Percentiles rank a stretch among this genome's conserved stretches.
These are phyloP conservation scores for Microdon myrmicae DNA, from an alignment of 2,888 invertebrate genomes.

Conservation along the genomic window DNA sequence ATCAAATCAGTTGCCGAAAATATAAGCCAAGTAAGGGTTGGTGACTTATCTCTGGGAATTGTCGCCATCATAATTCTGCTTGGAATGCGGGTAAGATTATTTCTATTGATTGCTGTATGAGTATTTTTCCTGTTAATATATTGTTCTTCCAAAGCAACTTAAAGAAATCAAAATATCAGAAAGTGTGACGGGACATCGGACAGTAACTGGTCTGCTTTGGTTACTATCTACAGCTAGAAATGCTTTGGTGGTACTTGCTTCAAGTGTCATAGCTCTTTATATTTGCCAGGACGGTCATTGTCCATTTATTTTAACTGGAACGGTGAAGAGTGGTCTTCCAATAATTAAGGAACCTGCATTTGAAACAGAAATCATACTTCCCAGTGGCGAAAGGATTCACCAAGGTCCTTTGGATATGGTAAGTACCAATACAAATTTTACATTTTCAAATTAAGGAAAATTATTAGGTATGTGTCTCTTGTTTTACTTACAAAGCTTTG, in stretches of 20 bases:
- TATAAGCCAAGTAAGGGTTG: slow-evolving; percentile 74
- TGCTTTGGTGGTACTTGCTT: slow-evolving; percentile 79
- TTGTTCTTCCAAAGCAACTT: slow-evolving; percentile 54
- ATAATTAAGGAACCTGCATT: slow-evolving; percentile 77
- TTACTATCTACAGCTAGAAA: slow-evolving; percentile 84
- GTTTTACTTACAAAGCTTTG: too few species aligned
- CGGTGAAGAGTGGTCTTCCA: slow-evolving; percentile 77
- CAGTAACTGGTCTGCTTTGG: slow-evolving; percentile 75
- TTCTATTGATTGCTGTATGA: background rate
- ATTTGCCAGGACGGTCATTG: slow-evolving; percentile 67
- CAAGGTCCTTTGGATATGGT: slow-evolving; percentile 62
- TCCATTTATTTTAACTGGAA: slow-evolving; percentile 80
- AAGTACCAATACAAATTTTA: too few species aligned
- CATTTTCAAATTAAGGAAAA: too few species aligned
- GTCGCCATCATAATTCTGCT: slow-evolving; percentile 79
- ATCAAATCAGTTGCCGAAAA: slow-evolving; percentile 76
- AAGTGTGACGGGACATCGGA: slow-evolving; percentile 58
- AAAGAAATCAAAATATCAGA: slow-evolving; percentile 56
- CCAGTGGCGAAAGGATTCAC: slow-evolving; percentile 58
- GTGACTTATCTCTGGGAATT: slow-evolving; percentile 79
- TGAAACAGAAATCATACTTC: slow-evolving; percentile 68
- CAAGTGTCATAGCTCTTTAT: slow-evolving; percentile 72
- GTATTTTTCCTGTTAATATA: background rate
- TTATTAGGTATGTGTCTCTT: too few species aligned
- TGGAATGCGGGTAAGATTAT: slow-evolving; percentile 76